Conservation (phyloP, 2,888 invertebrate species). For the Pollenia amentaria region DNA sequence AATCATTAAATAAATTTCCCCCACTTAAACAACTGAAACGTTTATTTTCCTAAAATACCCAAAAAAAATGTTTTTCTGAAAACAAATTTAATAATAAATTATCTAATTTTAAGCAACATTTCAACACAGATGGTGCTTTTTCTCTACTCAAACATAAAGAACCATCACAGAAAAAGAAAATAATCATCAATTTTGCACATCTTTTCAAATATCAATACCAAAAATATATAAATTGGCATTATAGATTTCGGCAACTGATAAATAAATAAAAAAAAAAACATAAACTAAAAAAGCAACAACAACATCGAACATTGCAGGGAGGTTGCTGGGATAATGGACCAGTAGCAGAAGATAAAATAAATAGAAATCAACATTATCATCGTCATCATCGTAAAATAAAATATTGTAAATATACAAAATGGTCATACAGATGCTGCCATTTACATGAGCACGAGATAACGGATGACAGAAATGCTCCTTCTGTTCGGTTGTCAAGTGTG, state of each 20-base stretch:
- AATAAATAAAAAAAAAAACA: slow-evolving; percentile 52
- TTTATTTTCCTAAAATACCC: slow-evolving; percentile 1
- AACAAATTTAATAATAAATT: slow-evolving; percentile 72
- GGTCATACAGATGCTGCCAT: slow-evolving; percentile 55
- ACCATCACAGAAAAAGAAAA: slow-evolving; percentile 40
- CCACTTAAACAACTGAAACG: slow-evolving; percentile 18
- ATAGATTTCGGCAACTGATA: slow-evolving; percentile 68
- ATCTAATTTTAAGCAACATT: slow-evolving; percentile 68
- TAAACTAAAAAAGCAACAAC: not conserved
- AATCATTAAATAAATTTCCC: slow-evolving; percentile 46
- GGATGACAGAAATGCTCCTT: slow-evolving; percentile 14
- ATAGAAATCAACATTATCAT: slow-evolving; percentile 57
- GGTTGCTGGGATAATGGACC: slow-evolving; percentile 22
- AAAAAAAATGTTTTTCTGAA: not conserved
- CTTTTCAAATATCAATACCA: slow-evolving; percentile 64
- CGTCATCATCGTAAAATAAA: slow-evolving; percentile 51
- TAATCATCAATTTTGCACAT: slow-evolving; percentile 72
- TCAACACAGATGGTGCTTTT: slow-evolving; percentile 65
- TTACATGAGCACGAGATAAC: not conserved
- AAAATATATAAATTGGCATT: slow-evolving; percentile 67
- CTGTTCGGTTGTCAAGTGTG: slow-evolving; percentile 38
- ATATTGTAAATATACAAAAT: slow-evolving; percentile 67
- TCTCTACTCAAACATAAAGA: slow-evolving; percentile 6
- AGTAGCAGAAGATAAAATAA: slow-evolving; percentile 43
- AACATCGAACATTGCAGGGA: not conserved